phyloP scores from a whole-genome alignment of 2,888 invertebrate genomes.

The Aspidiotus rigidus region DNA sequence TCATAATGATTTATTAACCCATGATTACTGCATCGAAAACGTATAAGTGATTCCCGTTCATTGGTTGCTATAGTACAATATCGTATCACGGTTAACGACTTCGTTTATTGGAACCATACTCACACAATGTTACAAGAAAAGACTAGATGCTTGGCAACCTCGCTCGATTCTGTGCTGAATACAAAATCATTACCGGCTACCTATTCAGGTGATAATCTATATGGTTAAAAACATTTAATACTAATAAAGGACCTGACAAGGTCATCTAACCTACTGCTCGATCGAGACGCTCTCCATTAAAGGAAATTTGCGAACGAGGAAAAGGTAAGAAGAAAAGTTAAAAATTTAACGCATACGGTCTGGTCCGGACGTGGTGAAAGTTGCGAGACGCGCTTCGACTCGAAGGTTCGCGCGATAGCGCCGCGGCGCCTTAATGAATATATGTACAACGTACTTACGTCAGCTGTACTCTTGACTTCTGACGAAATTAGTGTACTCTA shows the following conservation, averaged over 20 bases:
- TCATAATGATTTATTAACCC: background rate
- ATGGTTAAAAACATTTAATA: slow-evolving; percentile 19
- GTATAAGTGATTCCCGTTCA: slow-evolving; percentile 1
- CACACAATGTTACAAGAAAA: slow-evolving; percentile 8
- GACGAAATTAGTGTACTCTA: too few species aligned
- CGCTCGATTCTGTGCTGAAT: slow-evolving; percentile 25
- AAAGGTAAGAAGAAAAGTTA: too few species aligned
- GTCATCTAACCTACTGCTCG: slow-evolving; percentile 20
- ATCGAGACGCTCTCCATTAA: slow-evolving; percentile 18
- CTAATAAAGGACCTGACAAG: slow-evolving; percentile 25
- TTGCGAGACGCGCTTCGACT: background rate
- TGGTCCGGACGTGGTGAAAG: background rate
- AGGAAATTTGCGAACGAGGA: slow-evolving; percentile 12
- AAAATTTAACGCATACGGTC: background rate
- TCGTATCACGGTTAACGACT: slow-evolving; percentile 18
- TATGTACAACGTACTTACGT: too few species aligned
- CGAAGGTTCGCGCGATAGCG: too few species aligned
- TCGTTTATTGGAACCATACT: background rate
- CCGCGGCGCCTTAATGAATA: too few species aligned
- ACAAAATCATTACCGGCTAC: slow-evolving; percentile 27
- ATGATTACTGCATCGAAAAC: background rate
- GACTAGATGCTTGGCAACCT: slow-evolving; percentile 26
- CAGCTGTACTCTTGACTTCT: too few species aligned
- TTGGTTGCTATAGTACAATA: background rate
- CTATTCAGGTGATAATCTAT: slow-evolving; percentile 25